Percentiles rank a stretch among this genome's conserved stretches.
phyloP scores from a whole-genome alignment of 2,888 invertebrate species.

The Dioctria linearis region DNA sequence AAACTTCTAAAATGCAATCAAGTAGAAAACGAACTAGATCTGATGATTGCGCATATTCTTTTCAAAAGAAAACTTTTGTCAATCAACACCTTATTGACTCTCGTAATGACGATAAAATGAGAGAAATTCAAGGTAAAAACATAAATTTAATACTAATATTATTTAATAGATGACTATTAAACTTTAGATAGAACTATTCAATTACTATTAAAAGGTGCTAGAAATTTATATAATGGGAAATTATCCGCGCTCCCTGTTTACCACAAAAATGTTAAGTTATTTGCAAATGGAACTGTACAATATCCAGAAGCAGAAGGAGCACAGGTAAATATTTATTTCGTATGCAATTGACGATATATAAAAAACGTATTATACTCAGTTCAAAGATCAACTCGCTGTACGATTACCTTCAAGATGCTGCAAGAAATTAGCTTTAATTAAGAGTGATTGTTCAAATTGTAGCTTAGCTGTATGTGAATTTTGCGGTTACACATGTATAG shows the following conservation, averaged over 20 bases:
- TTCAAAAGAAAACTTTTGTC: slow-evolving; percentile 60
- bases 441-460: slow-evolving; percentile 60
- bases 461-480: slow-evolving; percentile 61
- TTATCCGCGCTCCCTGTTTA: slow-evolving; percentile 16
- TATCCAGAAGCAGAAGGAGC: slow-evolving; percentile 56
- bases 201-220: slow-evolving; percentile 59
- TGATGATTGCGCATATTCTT: slow-evolving; percentile 55
- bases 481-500: slow-evolving; percentile 60
- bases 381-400: slow-evolving; percentile 54
- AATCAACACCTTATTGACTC: slow-evolving; percentile 59
- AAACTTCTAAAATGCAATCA: slow-evolving; percentile 1
- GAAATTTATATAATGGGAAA: slow-evolving; percentile 56
- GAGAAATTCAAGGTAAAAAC: slow-evolving; percentile 59
- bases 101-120: slow-evolving; percentile 58
- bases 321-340: neutral
- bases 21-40: slow-evolving; percentile 59
- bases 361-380: slow-evolving; percentile 51
- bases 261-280: slow-evolving; percentile 53
- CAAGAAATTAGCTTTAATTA: slow-evolving; percentile 59
- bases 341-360: neutral
- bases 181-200: slow-evolving; percentile 59
- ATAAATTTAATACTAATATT: neutral
- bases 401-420: slow-evolving; percentile 59
- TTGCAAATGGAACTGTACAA: slow-evolving; percentile 58
- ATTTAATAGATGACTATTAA: neutral